Percentiles rank a stretch among this genome's conserved stretches.
Evolutionary conservation across 2,113 vertebrate species (phyloP).

Genomic region (zebrafish (Danio rerio)): DNA sequence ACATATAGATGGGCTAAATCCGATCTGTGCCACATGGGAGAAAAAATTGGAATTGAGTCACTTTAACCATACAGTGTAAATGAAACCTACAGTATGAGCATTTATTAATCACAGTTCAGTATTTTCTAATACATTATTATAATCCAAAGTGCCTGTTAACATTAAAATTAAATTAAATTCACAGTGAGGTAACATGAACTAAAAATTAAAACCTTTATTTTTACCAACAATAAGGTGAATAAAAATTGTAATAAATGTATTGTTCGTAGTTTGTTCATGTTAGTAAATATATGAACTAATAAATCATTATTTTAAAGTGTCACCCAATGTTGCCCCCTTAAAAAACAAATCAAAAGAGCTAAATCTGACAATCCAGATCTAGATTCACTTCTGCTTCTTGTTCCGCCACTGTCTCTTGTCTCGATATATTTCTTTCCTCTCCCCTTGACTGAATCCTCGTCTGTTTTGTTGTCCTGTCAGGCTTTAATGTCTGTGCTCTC

Average conservation of each 20-base stretch:
- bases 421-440: slow-evolving; percentile 26
- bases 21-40: too few relatives aligned
- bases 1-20: too few relatives aligned
- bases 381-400: slow-evolving; percentile 69
- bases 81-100: too few relatives aligned
- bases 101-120: too few relatives aligned
- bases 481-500: slow-evolving; percentile 60
- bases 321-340: too few relatives aligned
- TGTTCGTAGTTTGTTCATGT: background rate
- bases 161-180: too few relatives aligned
- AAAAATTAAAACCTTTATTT: background rate
- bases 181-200: background rate
- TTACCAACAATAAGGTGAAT: background rate
- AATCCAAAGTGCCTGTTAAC: background rate
- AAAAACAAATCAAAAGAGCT: background rate
- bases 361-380: slow-evolving; percentile 11
- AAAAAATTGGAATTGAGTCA: too few relatives aligned
- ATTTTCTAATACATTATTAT: too few relatives aligned
- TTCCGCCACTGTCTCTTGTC: slow-evolving; percentile 63
- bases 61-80: too few relatives aligned
- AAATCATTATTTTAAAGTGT: background rate
- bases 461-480: slow-evolving; percentile 34
- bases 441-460: background rate
- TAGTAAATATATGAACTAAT: background rate
- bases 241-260: background rate